These are phyloP conservation scores for Jordanella pulchra DNA, from an alignment of 2,797 vertebrate genomes.

Conservation along the genomic window DNA sequence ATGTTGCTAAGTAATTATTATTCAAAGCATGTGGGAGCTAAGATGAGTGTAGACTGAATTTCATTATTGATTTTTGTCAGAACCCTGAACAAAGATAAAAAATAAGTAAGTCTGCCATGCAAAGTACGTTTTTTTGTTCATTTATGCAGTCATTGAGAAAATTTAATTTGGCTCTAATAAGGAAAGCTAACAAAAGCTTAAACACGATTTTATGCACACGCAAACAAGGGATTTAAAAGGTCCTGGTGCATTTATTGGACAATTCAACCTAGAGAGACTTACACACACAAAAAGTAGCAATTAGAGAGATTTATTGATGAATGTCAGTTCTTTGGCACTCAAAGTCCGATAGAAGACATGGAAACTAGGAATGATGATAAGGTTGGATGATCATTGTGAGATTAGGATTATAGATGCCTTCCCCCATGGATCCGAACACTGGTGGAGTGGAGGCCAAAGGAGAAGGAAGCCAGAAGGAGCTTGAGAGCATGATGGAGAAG, in stretches of 20 bases:
- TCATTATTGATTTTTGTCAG: constrained; percentile 7
- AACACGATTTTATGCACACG: background rate
- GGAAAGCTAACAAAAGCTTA: background rate
- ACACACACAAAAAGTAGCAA: too few species aligned
- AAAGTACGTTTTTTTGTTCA: background rate
- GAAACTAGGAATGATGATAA: too few species aligned
- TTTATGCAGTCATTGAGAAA: background rate
- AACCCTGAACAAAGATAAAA: constrained; percentile 1
- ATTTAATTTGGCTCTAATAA: background rate
- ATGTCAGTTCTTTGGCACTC: too few species aligned
- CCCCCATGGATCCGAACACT: too few species aligned
- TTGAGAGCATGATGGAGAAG: too few species aligned
- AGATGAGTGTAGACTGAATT: constrained; percentile 2
- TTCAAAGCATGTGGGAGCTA: background rate
- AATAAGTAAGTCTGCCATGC: background rate
- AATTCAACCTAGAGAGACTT: background rate
- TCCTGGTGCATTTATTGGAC: background rate
- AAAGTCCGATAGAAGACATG: too few species aligned
- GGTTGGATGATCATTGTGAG: too few species aligned
- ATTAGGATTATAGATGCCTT: too few species aligned
- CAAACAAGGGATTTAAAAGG: background rate
- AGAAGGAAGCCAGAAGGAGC: too few species aligned
- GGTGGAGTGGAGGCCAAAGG: too few species aligned
- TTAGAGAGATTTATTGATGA: too few species aligned
- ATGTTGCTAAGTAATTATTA: background rate